A percentile compares a stretch with the other conserved stretches of the same genome.
These are phyloP conservation scores for Metellina segmentata DNA, from an alignment of 2,888 invertebrate species.

Conservation along the genomic window DNA sequence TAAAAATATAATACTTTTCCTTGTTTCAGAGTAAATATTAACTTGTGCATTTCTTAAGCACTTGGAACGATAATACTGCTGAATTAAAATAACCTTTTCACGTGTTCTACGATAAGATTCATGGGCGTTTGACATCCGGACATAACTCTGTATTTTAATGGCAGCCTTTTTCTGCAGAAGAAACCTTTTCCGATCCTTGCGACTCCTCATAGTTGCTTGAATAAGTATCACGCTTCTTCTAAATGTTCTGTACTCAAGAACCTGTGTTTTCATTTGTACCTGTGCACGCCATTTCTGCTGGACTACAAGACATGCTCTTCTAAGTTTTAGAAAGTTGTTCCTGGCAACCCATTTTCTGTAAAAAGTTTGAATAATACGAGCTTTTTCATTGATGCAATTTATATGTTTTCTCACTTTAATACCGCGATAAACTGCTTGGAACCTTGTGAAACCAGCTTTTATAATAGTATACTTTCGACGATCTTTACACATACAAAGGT, in stretches of 20 bases:
- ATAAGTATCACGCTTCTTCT: neutral
- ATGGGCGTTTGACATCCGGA: constrained; percentile 5
- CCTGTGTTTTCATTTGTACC: neutral
- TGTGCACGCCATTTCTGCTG: constrained; percentile 27
- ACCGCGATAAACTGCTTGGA: constrained; percentile 39
- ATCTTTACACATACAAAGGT: constrained; percentile 46
- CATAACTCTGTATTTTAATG: constrained; percentile 29
- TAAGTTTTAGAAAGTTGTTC: constrained; percentile 5
- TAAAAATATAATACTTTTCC: neutral
- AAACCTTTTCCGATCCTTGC: constrained; percentile 6
- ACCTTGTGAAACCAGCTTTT: constrained; percentile 3
- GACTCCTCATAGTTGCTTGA: constrained; percentile 10
- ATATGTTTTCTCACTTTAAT: constrained; percentile 50
- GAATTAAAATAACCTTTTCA: constrained; percentile 15
- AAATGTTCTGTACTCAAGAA: neutral
- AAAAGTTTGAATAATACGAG: constrained; percentile 25
- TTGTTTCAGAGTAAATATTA: constrained; percentile 4
- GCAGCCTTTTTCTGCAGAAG: neutral
- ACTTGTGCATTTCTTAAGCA: neutral
- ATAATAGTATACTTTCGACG: constrained; percentile 7
- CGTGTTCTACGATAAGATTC: neutral
- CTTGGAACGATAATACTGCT: constrained; percentile 10
- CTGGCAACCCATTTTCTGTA: constrained; percentile 12
- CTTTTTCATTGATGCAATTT: neutral
- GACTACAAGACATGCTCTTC: constrained; percentile 4